phyloP scores from a whole-genome alignment of 1,140 invertebrate species.

The Andrena cerasifolii region DNA sequence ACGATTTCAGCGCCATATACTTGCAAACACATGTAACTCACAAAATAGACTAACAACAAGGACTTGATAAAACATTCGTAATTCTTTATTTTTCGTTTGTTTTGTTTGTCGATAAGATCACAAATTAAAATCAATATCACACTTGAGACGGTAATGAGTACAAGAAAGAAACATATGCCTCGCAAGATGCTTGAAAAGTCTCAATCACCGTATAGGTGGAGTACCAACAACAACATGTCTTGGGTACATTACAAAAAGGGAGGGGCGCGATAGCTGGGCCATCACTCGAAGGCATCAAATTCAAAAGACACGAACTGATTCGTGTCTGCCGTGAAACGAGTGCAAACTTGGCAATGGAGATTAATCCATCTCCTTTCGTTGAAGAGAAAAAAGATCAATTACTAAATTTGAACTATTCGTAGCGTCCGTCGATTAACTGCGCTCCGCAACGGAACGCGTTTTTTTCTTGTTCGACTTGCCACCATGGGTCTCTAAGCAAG shows the following conservation, averaged over 20 bases:
- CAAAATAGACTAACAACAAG: no score
- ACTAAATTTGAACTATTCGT: neutral
- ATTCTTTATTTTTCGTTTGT: conserved; percentile 8
- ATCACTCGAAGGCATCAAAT: neutral
- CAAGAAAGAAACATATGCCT: neutral
- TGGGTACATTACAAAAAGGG: no score
- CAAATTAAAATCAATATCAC: conserved; percentile 73
- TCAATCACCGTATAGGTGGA: conserved; percentile 55
- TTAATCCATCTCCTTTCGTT: neutral
- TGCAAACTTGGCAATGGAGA: neutral
- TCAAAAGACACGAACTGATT: neutral
- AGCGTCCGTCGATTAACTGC: no score
- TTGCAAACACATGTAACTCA: no score
- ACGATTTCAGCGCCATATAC: no score
- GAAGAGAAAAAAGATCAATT: neutral
- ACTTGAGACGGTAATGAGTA: conserved; percentile 41
- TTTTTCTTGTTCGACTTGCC: neutral
- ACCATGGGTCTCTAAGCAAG: conserved; percentile 14
- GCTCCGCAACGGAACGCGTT: neutral
- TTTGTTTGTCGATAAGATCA: conserved; percentile 63
- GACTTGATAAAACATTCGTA: conserved; percentile 3
- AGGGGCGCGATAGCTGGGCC: no score
- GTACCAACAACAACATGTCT: no score
- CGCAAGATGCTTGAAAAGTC: conserved; percentile 17
- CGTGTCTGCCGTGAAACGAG: neutral